Evolutionary conservation across 2,113 vertebrate genomes (phyloP).

Genomic region (Erythrolamprus reginae): DNA sequence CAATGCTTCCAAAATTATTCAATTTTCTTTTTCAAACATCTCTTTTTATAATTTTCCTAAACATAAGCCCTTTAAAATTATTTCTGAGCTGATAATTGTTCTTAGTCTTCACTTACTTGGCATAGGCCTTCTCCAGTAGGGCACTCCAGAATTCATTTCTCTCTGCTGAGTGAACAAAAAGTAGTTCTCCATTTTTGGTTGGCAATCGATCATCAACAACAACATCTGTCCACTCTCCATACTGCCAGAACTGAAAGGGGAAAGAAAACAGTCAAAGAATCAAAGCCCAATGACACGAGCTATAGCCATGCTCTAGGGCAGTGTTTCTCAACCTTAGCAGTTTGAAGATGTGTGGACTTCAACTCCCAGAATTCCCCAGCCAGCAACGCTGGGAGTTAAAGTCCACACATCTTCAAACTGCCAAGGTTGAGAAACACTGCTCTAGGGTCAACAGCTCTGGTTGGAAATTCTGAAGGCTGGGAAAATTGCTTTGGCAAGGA

Average conservation of each 20-base stretch:
- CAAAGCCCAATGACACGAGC: not conserved
- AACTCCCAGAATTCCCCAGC: too few species aligned
- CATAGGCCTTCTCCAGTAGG: constrained; percentile 91
- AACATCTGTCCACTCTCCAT: constrained; percentile 90
- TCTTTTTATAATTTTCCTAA: not conserved
- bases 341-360: too few species aligned
- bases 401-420: too few species aligned
- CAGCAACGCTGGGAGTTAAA: too few species aligned
- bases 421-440: too few species aligned
- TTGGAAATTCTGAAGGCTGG: not conserved
- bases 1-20: not conserved
- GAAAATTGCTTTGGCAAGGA: not conserved
- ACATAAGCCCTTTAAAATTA: not conserved
- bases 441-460: not conserved
- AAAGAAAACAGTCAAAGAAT: not conserved
- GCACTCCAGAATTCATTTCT: constrained; percentile 91
- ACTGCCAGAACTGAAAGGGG: constrained; percentile 88
- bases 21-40: not conserved
- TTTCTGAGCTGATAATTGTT: not conserved
- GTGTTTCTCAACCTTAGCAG: too few species aligned
- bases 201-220: constrained; percentile 91
- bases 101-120: constrained; percentile 77
- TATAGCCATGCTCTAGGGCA: not conserved
- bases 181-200: constrained; percentile 79
- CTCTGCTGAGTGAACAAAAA: constrained; percentile 88